Evolutionary conservation across 2,113 vertebrate species (phyloP), one percentile per base, ranked within the genome.

Genomic region (Mormoops blainvillei): DNA sequence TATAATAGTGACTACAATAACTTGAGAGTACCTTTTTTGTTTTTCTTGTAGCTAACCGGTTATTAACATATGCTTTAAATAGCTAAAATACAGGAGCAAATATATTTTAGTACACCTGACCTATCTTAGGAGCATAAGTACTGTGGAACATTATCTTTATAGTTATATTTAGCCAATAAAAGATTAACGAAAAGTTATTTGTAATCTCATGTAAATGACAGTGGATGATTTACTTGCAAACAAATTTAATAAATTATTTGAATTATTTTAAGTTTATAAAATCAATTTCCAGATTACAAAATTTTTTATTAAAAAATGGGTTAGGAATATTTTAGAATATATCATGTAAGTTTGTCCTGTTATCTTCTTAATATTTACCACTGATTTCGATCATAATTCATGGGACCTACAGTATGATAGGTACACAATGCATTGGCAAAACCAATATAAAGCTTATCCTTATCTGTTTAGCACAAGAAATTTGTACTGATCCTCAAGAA

Each of bases 401-500:
- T 36, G 56, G 96, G 98, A 98, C 98, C 98, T 98, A 98, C 98
- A 98, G 98, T 98, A 98, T 97, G 76, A 82, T 98, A 97, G 94
- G 87, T 82, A 96, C 77, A 96, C 92, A n/a, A 0, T 97, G 98
- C 82, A 28, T 97, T 97, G 91, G 97, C 97, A 92, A 97, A 96
- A 96, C 89, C 95, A 13, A 65, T 91, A 81, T 95, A 95, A 98
- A 94, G 96, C 98, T 98, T 97, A 97, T 97, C 84, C 36, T 97
- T 95, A 97, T 82, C 41, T 15, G 19, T 94, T 52, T 84, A 97
- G 89, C 96, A 56, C 54, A 97, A 98, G 98, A 99, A 99, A 98
- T 98, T 97, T 93, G 87, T 98, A 98, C 98, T 98, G 98, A 98
- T 98, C 98, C 98, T 97, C 48, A 98, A 97, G 97, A 97, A 93